Evolutionary conservation across 2,888 invertebrate species (phyloP), one percentile per base, ranked within the genome.

Genomic region (Drosophila birchii): DNA sequence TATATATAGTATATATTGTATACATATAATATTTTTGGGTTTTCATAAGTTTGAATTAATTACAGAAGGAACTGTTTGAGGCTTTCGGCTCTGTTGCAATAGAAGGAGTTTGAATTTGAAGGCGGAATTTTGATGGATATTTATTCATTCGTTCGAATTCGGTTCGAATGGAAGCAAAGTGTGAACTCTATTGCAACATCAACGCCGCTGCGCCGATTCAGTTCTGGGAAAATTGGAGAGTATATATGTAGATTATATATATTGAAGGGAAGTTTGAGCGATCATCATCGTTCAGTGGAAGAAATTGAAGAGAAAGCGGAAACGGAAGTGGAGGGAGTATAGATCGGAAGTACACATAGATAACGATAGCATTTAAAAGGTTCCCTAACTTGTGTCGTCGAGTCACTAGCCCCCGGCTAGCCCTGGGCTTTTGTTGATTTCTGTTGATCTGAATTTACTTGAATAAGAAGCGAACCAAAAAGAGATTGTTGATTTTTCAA

Each of bases 321-420:
- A 77, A 69, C 64, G 66, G 75, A 64, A 87, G 68, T 72, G 43
- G 14, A 39, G 64, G 73, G 66, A 79, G 74, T 72, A 66, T 69
- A 83, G 73, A 69, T 75, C 55, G 69, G 78, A 88, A 80, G 78
- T 79, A 49, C 70, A 59, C 39, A 75, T 89, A 90, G 91, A 91
- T 91, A 91, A 90, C 91, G 91, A 91, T 90, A 91, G 90, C 91
- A 91, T 91, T 90, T 91, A 89, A 89, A 91, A 89, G 78, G 69
- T 75, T 75, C 53, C 64, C 69, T 73, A 55, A 75, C 58, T 76
- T 60, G 73, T 73, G 74, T 62, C 47, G 74, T 62, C 47, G 20
- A 20, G 32, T 54, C 18, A 14, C 67, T 54, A 56, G 43, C 70
- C 75, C 75, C 67, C 54, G 44, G 34, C 70, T 80, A 64, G 23